phyloP scores from a whole-genome alignment of 1,140 invertebrate genomes.

The Dinoponera quadriceps region DNA sequence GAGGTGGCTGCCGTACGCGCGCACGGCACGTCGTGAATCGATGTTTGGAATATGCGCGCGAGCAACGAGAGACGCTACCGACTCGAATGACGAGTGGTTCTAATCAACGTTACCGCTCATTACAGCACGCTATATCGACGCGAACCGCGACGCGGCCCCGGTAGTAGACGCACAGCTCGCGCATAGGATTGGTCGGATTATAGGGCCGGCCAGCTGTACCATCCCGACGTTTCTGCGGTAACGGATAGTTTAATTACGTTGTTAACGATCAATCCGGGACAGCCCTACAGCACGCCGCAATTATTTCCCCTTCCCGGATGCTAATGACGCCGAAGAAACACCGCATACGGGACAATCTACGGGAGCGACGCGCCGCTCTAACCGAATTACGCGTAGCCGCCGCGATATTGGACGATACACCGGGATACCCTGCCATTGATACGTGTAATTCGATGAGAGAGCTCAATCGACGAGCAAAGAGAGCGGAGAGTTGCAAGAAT shows the following conservation, averaged over 20 bases:
- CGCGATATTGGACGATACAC: not conserved
- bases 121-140: constrained; percentile 50
- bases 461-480: too few species aligned
- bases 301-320: constrained; percentile 53
- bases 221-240: constrained; percentile 63
- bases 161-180: constrained; percentile 54
- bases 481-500: too few species aligned
- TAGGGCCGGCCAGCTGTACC: constrained; percentile 17
- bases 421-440: too few species aligned
- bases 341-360: not conserved
- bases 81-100: constrained; percentile 78
- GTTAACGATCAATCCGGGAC: constrained; percentile 72
- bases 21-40: not conserved
- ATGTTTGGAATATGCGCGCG: constrained; percentile 69
- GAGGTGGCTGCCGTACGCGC: constrained; percentile 30
- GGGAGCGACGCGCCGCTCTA: not conserved
- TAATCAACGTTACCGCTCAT: constrained; percentile 77
- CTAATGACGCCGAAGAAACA: constrained; percentile 57
- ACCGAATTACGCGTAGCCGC: constrained; percentile 9
- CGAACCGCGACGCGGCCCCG: constrained; percentile 57
- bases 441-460: too few species aligned
- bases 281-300: constrained; percentile 39
- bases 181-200: constrained; percentile 53
- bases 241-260: constrained; percentile 79
- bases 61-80: constrained; percentile 65